A percentile compares a stretch with the other conserved stretches of the same genome.
Evolutionary conservation across 2,888 invertebrate species (phyloP).

Genomic region (Ormyrus thymus): DNA sequence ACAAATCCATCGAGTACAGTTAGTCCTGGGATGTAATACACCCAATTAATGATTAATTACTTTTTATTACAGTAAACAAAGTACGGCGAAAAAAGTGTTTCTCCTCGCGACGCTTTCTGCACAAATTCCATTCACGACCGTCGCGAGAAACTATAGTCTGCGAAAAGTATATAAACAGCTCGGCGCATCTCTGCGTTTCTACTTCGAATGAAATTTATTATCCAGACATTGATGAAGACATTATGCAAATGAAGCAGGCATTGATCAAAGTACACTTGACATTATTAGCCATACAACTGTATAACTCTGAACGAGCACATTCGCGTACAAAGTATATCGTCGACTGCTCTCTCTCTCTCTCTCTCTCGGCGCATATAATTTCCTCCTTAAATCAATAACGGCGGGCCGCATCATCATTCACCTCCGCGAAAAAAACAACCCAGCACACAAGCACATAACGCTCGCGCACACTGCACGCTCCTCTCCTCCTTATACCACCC

Average conservation of each 20-base stretch:
- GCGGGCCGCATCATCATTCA: background rate
- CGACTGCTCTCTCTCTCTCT: too few relatives aligned
- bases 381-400: conserved; percentile 24
- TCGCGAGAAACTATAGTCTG: background rate
- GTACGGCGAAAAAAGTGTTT: too few relatives aligned
- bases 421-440: background rate
- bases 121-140: too few relatives aligned
- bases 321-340: background rate
- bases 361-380: background rate
- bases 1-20: too few relatives aligned
- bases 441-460: too few relatives aligned
- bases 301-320: conserved; percentile 23
- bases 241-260: conserved; percentile 40
- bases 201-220: conserved; percentile 30
- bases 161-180: too few relatives aligned
- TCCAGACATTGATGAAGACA: conserved; percentile 44
- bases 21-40: too few relatives aligned
- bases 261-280: conserved; percentile 41
- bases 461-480: too few relatives aligned
- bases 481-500: background rate
- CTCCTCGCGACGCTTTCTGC: too few relatives aligned
- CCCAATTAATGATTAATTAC: too few relatives aligned
- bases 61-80: too few relatives aligned
- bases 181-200: too few relatives aligned
- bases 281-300: conserved; percentile 42